Percentiles rank a stretch among this genome's conserved stretches.
Conservation (phyloP, 2,888 invertebrate genomes). For the Peribatodes rhomboidaria region DNA sequence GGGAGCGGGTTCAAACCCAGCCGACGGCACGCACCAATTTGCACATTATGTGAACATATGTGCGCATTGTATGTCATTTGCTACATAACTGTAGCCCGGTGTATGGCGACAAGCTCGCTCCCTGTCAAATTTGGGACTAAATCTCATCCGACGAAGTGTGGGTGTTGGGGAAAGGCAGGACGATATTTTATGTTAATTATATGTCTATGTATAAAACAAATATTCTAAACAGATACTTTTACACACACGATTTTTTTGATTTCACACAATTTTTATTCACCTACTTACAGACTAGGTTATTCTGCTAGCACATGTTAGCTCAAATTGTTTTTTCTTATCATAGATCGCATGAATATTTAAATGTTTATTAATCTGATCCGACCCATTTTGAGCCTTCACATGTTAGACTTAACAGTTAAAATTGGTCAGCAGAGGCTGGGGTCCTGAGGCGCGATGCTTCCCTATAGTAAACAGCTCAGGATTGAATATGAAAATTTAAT, state of each 20-base stretch:
- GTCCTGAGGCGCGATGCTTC: constrained; percentile 68
- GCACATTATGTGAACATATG: no score
- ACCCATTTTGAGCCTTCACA: constrained; percentile 42
- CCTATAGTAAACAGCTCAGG: constrained; percentile 89
- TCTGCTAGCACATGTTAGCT: constrained; percentile 50
- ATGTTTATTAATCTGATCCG: constrained; percentile 33
- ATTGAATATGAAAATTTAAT: constrained; percentile 94
- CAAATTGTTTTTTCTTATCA: constrained; percentile 60
- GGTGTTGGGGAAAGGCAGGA: no score
- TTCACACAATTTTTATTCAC: neutral
- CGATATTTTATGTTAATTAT: no score
- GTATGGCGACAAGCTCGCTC: no score
- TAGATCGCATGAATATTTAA: constrained; percentile 65
- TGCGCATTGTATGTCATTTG: no score
- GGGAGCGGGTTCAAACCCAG: no score
- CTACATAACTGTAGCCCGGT: no score
- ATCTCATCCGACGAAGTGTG: no score
- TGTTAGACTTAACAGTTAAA: constrained; percentile 41
- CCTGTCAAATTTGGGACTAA: no score
- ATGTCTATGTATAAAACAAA: no score
- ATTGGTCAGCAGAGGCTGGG: constrained; percentile 39
- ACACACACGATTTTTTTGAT: neutral
- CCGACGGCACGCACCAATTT: no score
- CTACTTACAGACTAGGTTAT: constrained; percentile 25
- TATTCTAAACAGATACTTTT: no score